Evolutionary conservation across 92 coral and sea anemone species (phyloP).

Genomic region (Pocillopora grandis): DNA sequence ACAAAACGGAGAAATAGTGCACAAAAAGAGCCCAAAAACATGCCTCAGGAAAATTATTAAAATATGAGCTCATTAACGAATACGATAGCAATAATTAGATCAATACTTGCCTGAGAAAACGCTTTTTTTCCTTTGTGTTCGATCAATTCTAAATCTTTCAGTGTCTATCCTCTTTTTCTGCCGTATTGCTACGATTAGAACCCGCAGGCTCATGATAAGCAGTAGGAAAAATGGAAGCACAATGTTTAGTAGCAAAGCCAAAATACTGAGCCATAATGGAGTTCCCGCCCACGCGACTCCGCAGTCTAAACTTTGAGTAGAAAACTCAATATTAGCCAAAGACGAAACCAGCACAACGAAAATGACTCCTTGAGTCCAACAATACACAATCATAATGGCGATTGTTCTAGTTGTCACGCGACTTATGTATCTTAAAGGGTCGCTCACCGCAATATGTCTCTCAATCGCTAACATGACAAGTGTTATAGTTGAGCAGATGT

Average conservation of each 20-base stretch:
- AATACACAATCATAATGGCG: slow-evolving; percentile 44
- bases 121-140: slow-evolving; percentile 19
- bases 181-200: slow-evolving; percentile 55
- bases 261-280: slow-evolving; percentile 58
- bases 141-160: slow-evolving; percentile 4
- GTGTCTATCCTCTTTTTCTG: slow-evolving; percentile 49
- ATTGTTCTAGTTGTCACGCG: slow-evolving; percentile 52
- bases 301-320: slow-evolving; percentile 58
- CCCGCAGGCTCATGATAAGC: slow-evolving; percentile 54
- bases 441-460: slow-evolving; percentile 63
- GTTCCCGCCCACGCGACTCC: slow-evolving; percentile 67
- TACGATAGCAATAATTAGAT: not conserved
- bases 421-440: slow-evolving; percentile 62
- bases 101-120: slow-evolving; percentile 26
- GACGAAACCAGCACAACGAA: slow-evolving; percentile 29
- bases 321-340: slow-evolving; percentile 52
- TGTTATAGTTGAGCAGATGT: slow-evolving; percentile 58
- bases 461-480: slow-evolving; percentile 71
- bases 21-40: too few relatives aligned
- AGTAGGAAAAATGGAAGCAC: slow-evolving; percentile 57
- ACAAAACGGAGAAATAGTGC: too few relatives aligned
- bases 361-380: slow-evolving; percentile 56
- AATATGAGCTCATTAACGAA: not conserved
- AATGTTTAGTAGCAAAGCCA: slow-evolving; percentile 54
- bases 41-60: not conserved